Conservation (phyloP, 2,113 vertebrate species). For the Scolopax mira region DNA sequence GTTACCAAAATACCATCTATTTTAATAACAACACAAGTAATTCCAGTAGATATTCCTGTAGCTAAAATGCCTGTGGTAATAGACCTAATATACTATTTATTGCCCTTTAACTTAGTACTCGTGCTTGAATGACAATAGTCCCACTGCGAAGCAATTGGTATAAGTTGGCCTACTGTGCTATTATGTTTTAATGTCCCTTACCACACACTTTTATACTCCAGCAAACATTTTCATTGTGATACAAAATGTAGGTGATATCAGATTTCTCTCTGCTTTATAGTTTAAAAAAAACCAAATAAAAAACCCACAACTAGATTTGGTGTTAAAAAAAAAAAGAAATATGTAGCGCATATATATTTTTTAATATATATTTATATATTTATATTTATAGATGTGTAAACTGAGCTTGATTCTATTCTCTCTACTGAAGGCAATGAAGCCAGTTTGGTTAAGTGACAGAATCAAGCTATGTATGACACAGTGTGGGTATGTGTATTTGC, state of each 20-base stretch:
- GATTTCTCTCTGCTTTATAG: neutral
- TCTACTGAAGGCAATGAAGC: neutral
- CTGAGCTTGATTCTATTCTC: neutral
- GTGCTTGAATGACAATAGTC: conserved; percentile 41
- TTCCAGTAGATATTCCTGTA: conserved; percentile 20
- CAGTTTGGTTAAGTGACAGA: neutral
- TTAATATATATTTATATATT: neutral
- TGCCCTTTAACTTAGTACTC: conserved; percentile 21
- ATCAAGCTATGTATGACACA: neutral
- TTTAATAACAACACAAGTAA: conserved; percentile 53
- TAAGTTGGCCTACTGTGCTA: conserved; percentile 21
- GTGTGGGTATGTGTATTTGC: neutral
- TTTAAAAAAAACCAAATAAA: neutral
- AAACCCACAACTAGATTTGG: neutral
- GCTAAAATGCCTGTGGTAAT: conserved; percentile 16
- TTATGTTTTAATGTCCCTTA: conserved; percentile 28
- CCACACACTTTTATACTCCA: conserved; percentile 6
- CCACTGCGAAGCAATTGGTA: conserved; percentile 38
- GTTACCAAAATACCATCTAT: conserved; percentile 16
- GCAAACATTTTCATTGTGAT: conserved; percentile 5
- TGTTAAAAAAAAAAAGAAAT: neutral
- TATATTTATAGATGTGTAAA: neutral
- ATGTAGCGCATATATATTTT: neutral
- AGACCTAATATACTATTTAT: conserved; percentile 31
- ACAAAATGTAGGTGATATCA: neutral